Evolutionary conservation across 1,140 invertebrate species (phyloP).

Genomic region (Antheraea mylitta): DNA sequence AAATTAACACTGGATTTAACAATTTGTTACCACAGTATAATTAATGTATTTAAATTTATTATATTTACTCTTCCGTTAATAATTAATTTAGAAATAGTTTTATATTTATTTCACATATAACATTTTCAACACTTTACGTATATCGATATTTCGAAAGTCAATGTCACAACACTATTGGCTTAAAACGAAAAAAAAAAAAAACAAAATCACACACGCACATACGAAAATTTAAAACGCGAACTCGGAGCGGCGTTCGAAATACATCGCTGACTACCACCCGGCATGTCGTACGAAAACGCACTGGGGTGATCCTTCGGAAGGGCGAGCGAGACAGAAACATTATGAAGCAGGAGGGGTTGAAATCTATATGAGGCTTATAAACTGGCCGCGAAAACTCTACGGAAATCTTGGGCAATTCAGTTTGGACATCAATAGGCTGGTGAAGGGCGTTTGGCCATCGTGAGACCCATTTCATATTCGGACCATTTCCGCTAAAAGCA

Average conservation of each 20-base stretch:
- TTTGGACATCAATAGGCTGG: slow-evolving; percentile 31
- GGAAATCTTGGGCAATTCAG: slow-evolving; percentile 39
- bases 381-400: slow-evolving; percentile 45
- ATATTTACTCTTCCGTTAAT: background rate
- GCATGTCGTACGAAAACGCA: slow-evolving; percentile 46
- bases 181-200: background rate
- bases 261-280: slow-evolving; percentile 34
- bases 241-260: slow-evolving; percentile 20
- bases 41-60: background rate
- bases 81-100: background rate
- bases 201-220: slow-evolving; percentile 11
- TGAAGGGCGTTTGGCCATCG: slow-evolving; percentile 1
- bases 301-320: slow-evolving; percentile 45
- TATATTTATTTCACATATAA: background rate
- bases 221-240: slow-evolving; percentile 42
- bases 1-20: background rate
- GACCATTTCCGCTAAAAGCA: slow-evolving; percentile 1
- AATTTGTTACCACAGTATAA: background rate
- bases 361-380: slow-evolving; percentile 59
- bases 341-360: slow-evolving; percentile 45
- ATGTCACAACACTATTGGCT: background rate
- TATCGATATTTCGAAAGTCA: background rate
- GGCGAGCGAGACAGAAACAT: slow-evolving; percentile 41
- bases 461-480: slow-evolving; percentile 1
- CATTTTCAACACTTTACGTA: background rate